Conservation (phyloP, 2,888 invertebrate genomes). For the Lysandra coridon region DNA sequence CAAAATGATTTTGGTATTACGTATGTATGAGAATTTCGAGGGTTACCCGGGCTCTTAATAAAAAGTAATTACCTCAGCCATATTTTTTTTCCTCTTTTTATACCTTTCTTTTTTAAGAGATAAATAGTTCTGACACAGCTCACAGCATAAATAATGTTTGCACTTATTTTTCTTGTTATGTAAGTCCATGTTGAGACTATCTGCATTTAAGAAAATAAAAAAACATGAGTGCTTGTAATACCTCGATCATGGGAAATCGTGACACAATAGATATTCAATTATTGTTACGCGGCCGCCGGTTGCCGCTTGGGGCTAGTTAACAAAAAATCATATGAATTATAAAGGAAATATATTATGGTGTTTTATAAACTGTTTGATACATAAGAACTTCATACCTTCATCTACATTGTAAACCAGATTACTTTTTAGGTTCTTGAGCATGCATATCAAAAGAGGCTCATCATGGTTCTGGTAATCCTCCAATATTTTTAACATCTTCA, state of each 20-base stretch:
- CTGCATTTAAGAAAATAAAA: conserved; percentile 47
- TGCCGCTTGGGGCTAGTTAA: neutral
- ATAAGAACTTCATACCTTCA: conserved; percentile 43
- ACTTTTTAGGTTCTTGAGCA: conserved; percentile 55
- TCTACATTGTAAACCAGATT: conserved; percentile 38
- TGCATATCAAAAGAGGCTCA: conserved; percentile 59
- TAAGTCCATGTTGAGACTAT: conserved; percentile 45
- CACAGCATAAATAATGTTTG: conserved; percentile 55
- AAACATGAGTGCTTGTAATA: neutral
- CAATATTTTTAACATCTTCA: conserved; percentile 54
- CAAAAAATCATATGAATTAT: neutral
- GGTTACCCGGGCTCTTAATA: too few species aligned
- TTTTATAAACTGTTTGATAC: neutral
- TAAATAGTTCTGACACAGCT: conserved; percentile 53
- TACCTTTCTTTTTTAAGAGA: conserved; percentile 51
- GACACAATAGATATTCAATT: too few species aligned
- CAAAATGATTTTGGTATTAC: too few species aligned
- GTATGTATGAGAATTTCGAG: too few species aligned
- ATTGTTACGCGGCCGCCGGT: too few species aligned
- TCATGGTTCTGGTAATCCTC: conserved; percentile 56
- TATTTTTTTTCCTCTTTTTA: conserved; percentile 50
- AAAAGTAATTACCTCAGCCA: conserved; percentile 50
- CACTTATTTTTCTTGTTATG: conserved; percentile 48
- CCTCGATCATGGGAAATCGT: too few species aligned
- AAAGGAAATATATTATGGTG: too few species aligned